Conservation (phyloP, 1,140 invertebrate genomes). For the Drosophila tristis region DNA sequence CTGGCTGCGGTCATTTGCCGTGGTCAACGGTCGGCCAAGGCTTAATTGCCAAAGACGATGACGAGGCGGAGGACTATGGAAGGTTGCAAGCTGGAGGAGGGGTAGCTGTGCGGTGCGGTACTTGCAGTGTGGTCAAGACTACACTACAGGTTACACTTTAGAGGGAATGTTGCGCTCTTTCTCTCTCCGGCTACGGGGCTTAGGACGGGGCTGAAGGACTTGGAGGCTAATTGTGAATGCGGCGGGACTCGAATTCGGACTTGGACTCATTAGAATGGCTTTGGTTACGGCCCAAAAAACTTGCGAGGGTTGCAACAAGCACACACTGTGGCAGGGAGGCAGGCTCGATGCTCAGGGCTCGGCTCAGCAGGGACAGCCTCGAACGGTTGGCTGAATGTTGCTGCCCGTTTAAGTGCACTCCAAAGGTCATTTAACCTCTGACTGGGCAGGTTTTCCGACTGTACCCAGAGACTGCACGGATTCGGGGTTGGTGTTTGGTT, state of each 20-base stretch:
- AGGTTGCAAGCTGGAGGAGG: not conserved
- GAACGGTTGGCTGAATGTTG: constrained; percentile 34
- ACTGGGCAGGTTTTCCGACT: constrained; percentile 42
- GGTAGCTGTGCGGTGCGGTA: not conserved
- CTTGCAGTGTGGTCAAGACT: constrained; percentile 48
- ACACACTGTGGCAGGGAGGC: constrained; percentile 3
- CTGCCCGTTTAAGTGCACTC: constrained; percentile 38
- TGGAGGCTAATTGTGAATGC: constrained; percentile 58
- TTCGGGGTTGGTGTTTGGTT: constrained; percentile 12
- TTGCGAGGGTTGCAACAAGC: constrained; percentile 43
- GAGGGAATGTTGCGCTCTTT: constrained; percentile 39
- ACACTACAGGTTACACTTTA: constrained; percentile 60
- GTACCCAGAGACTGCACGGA: constrained; percentile 6
- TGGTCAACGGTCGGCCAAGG: constrained; percentile 79
- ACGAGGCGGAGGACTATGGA: constrained; percentile 33
- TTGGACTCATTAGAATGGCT: constrained; percentile 53
- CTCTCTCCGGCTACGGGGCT: constrained; percentile 18
- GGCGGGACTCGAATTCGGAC: constrained; percentile 35
- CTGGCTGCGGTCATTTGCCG: constrained; percentile 81
- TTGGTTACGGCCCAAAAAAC: constrained; percentile 54
- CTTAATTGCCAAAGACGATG: constrained; percentile 81
- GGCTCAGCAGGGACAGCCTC: constrained; percentile 20
- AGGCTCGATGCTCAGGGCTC: too few relatives aligned
- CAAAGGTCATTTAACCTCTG: constrained; percentile 51
- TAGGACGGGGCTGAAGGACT: constrained; percentile 27